Evolutionary conservation across 2,113 vertebrate species (phyloP).

Genomic region (Acanthochromis polyacanthus): DNA sequence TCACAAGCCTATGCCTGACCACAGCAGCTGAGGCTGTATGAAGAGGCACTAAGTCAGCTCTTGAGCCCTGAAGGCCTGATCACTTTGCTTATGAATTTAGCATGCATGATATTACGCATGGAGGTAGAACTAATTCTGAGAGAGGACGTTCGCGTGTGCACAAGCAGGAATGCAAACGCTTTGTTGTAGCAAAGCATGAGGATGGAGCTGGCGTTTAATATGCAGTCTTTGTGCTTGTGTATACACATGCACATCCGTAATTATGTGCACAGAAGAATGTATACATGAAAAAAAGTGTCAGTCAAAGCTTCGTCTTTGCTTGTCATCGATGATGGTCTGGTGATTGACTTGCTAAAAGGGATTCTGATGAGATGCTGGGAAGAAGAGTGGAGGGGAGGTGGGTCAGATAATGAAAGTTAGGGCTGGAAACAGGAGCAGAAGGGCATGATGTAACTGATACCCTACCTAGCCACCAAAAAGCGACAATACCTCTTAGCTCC

Average conservation of each 20-base stretch:
- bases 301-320: neutral
- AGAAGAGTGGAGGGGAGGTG: conserved; percentile 37
- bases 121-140: conserved; percentile 22
- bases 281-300: neutral
- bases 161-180: conserved; percentile 13
- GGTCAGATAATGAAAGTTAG: conserved; percentile 65
- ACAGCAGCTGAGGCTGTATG: conserved; percentile 59
- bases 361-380: conserved; percentile 54
- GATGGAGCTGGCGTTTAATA: neutral
- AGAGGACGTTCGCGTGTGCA: neutral
- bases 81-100: conserved; percentile 60
- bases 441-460: conserved; percentile 47
- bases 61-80: conserved; percentile 72
- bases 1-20: conserved; percentile 57
- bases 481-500: conserved; percentile 22
- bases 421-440: conserved; percentile 37
- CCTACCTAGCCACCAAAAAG: neutral
- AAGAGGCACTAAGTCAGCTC: conserved; percentile 68
- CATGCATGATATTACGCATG: conserved; percentile 36
- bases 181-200: neutral
- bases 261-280: neutral
- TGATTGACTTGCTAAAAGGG: conserved; percentile 24
- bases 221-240: neutral
- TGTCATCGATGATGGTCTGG: conserved; percentile 24
- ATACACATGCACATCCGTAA: neutral